These are phyloP conservation scores for Apeira syringaria DNA, from an alignment of 2,888 invertebrate genomes.

Conservation along the genomic window DNA sequence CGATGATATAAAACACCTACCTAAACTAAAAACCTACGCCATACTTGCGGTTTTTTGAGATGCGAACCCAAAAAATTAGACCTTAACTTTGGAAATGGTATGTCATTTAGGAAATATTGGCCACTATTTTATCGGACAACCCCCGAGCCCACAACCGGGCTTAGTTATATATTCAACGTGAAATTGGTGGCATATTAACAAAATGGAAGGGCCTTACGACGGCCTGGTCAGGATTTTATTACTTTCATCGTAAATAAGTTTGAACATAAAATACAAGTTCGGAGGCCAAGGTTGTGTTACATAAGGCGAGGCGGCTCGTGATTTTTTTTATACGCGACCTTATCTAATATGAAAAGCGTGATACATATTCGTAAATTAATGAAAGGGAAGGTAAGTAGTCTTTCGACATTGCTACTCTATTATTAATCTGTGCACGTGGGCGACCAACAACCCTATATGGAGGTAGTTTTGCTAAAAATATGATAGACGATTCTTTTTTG, in stretches of 20 bases:
- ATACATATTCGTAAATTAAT: slow-evolving; percentile 21
- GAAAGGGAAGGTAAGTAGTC: slow-evolving; percentile 1
- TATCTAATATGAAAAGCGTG: slow-evolving; percentile 17
- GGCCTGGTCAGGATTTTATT: slow-evolving; percentile 18
- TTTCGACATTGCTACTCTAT: not conserved
- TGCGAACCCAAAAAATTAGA: not conserved
- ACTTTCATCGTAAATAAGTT: slow-evolving; percentile 17
- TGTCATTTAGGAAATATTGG: not conserved
- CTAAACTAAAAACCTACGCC: too few relatives aligned
- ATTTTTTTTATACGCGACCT: slow-evolving; percentile 16
- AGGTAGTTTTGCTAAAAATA: too few relatives aligned
- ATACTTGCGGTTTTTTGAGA: too few relatives aligned
- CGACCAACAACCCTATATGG: too few relatives aligned
- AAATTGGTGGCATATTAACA: slow-evolving; percentile 27
- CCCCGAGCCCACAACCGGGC: not conserved
- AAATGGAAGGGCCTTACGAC: slow-evolving; percentile 35
- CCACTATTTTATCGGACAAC: not conserved
- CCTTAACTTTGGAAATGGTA: too few relatives aligned
- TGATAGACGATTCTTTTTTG: too few relatives aligned
- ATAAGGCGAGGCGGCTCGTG: slow-evolving; percentile 3
- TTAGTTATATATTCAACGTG: not conserved
- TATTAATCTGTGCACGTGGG: not conserved
- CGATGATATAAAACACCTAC: too few relatives aligned
- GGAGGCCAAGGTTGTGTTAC: slow-evolving; percentile 9
- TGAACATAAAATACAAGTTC: slow-evolving; percentile 13